phyloP scores from a whole-genome alignment of 2,797 vertebrate species.

The Rhabdomys pumilio region DNA sequence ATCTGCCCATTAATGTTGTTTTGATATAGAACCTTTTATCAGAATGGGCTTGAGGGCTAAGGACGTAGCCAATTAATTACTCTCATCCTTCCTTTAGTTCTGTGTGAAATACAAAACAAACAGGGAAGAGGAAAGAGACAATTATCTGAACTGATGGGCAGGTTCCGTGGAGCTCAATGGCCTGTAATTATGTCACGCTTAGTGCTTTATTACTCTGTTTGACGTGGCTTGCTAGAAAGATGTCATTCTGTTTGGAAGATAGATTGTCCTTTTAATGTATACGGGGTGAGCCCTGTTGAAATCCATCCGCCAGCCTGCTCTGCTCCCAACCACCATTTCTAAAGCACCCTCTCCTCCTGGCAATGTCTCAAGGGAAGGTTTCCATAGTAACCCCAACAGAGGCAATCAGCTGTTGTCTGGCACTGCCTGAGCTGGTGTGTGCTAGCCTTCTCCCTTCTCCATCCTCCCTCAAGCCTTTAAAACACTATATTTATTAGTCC shows the following conservation, averaged over 20 bases:
- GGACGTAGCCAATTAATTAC: constrained; percentile 59
- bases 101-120: constrained; percentile 64
- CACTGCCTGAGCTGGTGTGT: constrained; percentile 88
- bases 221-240: constrained; percentile 24
- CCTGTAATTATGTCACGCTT: neutral
- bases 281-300: constrained; percentile 70
- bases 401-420: constrained; percentile 95
- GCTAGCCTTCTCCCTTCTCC: constrained; percentile 46
- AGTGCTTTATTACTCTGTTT: neutral
- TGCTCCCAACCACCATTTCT: constrained; percentile 70
- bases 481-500: constrained; percentile 69
- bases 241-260: neutral
- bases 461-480: constrained; percentile 56
- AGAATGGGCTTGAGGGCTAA: neutral
- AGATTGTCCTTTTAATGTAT: constrained; percentile 46
- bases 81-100: constrained; percentile 54
- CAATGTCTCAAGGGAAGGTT: constrained; percentile 94
- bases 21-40: constrained; percentile 62
- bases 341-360: constrained; percentile 89
- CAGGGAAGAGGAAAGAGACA: constrained; percentile 39
- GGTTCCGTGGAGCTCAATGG: constrained; percentile 55
- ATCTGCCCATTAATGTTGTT: constrained; percentile 51
- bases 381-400: constrained; percentile 94
- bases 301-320: constrained; percentile 78
- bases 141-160: constrained; percentile 50